phyloP scores from a whole-genome alignment of 2,113 vertebrate species.

The Paradoxurus hermaphroditus region DNA sequence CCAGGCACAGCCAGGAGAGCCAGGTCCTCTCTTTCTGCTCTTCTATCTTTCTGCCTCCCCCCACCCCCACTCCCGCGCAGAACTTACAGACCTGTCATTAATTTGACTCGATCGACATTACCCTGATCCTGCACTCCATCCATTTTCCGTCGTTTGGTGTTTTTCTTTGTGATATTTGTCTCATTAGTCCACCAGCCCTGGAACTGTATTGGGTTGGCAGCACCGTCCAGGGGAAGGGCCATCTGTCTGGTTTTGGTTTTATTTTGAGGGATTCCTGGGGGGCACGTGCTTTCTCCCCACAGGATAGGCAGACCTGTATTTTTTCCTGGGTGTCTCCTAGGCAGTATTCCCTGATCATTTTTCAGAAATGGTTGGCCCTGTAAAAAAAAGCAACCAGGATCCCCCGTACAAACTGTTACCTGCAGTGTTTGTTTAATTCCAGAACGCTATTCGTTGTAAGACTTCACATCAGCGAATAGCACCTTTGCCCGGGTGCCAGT shows the following conservation, averaged over 20 bases:
- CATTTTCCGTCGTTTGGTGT: neutral
- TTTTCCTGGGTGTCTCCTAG: neutral
- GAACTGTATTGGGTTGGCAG: neutral
- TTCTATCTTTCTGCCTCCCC: neutral
- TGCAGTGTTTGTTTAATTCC: neutral
- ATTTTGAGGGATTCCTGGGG: neutral
- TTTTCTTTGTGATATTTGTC: neutral
- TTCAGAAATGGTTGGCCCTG: neutral
- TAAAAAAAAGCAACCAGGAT: neutral
- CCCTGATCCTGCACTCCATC: neutral
- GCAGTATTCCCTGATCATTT: neutral
- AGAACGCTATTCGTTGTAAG: neutral
- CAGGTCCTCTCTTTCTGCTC: neutral
- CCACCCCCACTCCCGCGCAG: neutral
- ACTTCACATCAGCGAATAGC: neutral
- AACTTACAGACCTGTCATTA: neutral
- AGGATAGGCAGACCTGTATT: neutral
- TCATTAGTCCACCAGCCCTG: neutral
- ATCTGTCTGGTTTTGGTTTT: neutral
- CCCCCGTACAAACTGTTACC: neutral
- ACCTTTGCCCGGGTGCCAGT: slow-evolving; percentile 1
- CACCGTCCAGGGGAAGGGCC: neutral
- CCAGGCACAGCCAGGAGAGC: neutral
- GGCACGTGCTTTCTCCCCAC: neutral
- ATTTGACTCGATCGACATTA: neutral